Evolutionary conservation across 1,140 invertebrate species (phyloP), one percentile per base, ranked within the genome.

Genomic region (Dufourea novaeangliae): DNA sequence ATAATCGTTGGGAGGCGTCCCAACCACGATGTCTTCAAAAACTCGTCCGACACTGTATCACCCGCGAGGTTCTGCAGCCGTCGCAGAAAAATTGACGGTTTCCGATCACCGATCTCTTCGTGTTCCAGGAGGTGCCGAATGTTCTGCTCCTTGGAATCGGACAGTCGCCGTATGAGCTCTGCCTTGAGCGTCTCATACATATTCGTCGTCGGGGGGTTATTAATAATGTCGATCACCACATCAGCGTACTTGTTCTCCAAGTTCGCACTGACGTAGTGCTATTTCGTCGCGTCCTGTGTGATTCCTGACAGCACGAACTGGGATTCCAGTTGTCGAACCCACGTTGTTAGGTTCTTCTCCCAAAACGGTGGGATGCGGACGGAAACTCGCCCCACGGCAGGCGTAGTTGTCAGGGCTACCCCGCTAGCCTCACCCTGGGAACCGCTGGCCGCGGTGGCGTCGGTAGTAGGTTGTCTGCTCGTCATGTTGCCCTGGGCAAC

Each of bases 111-210:
- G 0, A 89, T 66, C 69, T 88, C 82, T 50, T 92, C 86, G 20
- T 82, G 80, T 37, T 86, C 82, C 0, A 91, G 59, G 0, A 90
- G 66, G 14, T 76, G 81, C 12, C 81, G 72, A 0, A 80, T 78
- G 22, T 86, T 86, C 17, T 76, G 64, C 12, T 89, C 87, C n/a
- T 82, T 63, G 0, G 87, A 89, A 1, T 77, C 69, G 7, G 73
- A 76, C 0, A 90, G 62, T 1, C 83, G 79, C 27, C 76, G 82
- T 0, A 90, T 87, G 0, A 91, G 63, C 20, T 85, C 83, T 0
- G 67, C 32, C 32, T 91, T 90, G 7, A 89, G 11, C 27, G 74
- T 87, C 4, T 68, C 59, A 34, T 90, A 87, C 5, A 52, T 64
- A 2, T 76, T 39, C 4, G 14, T 20, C 1, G 52, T 44, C 12